These are phyloP conservation scores for Uropetala carovei DNA, from an alignment of 2,888 invertebrate genomes.

Conservation along the genomic window DNA sequence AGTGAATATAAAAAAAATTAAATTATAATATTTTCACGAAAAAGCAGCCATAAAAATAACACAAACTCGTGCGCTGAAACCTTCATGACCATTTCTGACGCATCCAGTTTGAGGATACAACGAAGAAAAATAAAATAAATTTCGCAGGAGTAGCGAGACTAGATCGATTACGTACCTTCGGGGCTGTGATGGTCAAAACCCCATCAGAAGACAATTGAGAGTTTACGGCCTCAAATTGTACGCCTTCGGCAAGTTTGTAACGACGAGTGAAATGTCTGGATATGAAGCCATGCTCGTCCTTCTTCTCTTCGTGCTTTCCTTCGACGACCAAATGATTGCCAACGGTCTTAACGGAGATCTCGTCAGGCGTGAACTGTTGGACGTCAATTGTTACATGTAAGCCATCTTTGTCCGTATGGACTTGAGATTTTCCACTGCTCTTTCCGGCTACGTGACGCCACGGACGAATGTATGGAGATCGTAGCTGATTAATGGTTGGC, in stretches of 20 bases:
- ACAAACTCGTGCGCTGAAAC: too few relatives aligned
- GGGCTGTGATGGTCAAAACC: constrained; percentile 73
- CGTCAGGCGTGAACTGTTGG: constrained; percentile 74
- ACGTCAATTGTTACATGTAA: constrained; percentile 73
- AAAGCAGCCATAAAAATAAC: too few relatives aligned
- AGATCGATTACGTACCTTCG: constrained; percentile 67
- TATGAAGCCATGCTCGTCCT: constrained; percentile 76
- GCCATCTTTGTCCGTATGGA: constrained; percentile 68
- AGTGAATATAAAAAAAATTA: too few relatives aligned
- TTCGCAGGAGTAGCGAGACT: too few relatives aligned
- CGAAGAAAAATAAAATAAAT: too few relatives aligned
- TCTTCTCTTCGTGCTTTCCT: constrained; percentile 76
- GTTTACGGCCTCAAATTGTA: constrained; percentile 72
- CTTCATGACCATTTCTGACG: too few relatives aligned
- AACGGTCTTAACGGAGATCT: constrained; percentile 74
- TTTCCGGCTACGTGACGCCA: constrained; percentile 67
- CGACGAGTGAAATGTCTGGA: constrained; percentile 76
- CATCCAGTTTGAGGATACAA: too few relatives aligned
- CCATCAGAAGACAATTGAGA: constrained; percentile 74
- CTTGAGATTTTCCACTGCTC: constrained; percentile 69
- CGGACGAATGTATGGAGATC: constrained; percentile 69
- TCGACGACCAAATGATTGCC: constrained; percentile 74
- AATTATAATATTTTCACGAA: too few relatives aligned
- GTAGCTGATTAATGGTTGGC: constrained; percentile 5
- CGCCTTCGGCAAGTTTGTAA: constrained; percentile 75